Conservation (phyloP, 2,888 invertebrate genomes). For the Plagiodera versicolora region DNA sequence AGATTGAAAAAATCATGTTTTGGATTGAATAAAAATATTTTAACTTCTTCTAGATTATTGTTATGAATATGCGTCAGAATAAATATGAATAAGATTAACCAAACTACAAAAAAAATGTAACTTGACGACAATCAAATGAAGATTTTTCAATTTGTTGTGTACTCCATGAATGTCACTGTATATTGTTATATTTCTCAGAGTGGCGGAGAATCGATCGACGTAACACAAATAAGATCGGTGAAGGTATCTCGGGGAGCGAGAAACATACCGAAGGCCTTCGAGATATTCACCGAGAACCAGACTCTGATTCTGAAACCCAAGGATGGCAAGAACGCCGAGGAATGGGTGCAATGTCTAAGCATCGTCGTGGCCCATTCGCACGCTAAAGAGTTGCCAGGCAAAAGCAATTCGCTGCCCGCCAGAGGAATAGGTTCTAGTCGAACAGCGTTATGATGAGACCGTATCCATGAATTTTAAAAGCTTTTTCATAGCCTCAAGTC, state of each 20-base stretch:
- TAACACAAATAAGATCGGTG: conserved; percentile 93
- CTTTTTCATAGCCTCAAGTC: too few species aligned
- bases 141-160: too few species aligned
- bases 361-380: conserved; percentile 90
- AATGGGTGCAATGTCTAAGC: conserved; percentile 94
- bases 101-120: too few species aligned
- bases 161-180: not conserved
- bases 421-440: conserved; percentile 55
- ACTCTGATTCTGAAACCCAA: conserved; percentile 92
- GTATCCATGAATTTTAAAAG: too few species aligned
- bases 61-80: too few species aligned
- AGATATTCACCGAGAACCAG: conserved; percentile 93
- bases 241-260: conserved; percentile 88
- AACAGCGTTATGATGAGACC: conserved; percentile 50
- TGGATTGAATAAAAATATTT: too few species aligned
- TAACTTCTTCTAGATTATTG: too few species aligned
- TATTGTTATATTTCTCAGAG: conserved; percentile 69
- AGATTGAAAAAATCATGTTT: too few species aligned
- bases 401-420: conserved; percentile 56
- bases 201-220: conserved; percentile 83
- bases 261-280: conserved; percentile 94
- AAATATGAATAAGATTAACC: too few species aligned
- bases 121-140: too few species aligned
- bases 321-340: conserved; percentile 91
- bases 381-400: conserved; percentile 59